Percentiles rank a stretch among this genome's conserved stretches.
Evolutionary conservation across 2,113 vertebrate species (phyloP).

Genomic region (Salvelinus alpinus): DNA sequence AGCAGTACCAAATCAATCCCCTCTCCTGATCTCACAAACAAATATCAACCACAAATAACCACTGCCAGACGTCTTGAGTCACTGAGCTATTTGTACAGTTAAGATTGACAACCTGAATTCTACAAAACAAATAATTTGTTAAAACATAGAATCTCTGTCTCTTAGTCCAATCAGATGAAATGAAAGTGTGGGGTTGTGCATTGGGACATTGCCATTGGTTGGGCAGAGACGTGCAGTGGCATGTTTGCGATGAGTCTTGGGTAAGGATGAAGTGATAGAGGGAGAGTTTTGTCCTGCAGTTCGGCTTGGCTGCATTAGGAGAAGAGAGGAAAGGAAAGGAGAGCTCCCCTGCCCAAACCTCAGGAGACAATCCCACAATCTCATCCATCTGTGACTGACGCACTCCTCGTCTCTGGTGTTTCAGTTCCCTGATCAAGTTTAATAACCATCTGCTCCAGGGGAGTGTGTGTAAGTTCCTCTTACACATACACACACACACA

Average conservation of each 20-base stretch:
- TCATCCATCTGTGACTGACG: constrained; percentile 94
- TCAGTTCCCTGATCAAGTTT: constrained; percentile 87
- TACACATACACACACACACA: constrained; percentile 77
- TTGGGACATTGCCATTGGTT: too few species aligned
- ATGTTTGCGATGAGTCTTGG: neutral
- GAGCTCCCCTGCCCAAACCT: constrained; percentile 78
- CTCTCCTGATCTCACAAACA: constrained; percentile 11
- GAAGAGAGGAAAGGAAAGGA: constrained; percentile 20
- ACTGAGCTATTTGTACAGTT: neutral
- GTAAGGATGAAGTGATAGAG: constrained; percentile 1
- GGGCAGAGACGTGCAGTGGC: too few species aligned
- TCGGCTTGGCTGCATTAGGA: neutral
- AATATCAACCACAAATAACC: constrained; percentile 1
- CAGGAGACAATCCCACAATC: constrained; percentile 87
- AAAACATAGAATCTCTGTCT: too few species aligned
- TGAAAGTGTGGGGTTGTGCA: too few species aligned
- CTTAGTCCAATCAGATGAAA: too few species aligned
- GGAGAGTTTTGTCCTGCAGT: constrained; percentile 45
- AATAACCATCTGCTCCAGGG: constrained; percentile 92
- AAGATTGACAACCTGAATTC: neutral
- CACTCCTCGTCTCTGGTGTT: constrained; percentile 83
- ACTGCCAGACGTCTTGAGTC: neutral
- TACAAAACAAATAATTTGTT: too few species aligned
- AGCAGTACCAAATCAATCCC: constrained; percentile 4
- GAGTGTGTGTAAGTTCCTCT: constrained; percentile 50